Base-by-base conservation (phyloP, 2,113 vertebrate genomes). In the Pantherophis guttatus region DNA sequence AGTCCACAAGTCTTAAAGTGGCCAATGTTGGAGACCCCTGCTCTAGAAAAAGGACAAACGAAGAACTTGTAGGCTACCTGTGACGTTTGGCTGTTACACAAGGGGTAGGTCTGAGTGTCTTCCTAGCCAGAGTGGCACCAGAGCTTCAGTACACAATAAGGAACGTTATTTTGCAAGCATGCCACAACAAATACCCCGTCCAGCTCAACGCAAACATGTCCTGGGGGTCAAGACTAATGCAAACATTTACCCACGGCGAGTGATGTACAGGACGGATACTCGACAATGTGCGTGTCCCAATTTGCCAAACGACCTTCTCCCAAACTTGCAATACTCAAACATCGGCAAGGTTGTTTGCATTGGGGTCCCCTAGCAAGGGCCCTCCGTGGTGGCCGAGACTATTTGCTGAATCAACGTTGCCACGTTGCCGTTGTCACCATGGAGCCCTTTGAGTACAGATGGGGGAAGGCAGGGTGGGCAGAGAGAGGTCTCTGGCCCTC, bases 61-160 rank as follows among this genome's bases (percentile, higher is more conserved):
- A 13, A 94, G 91, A 95, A 50, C 95, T 96, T 97, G 97, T 97
- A 97, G 97, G 97, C 96, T 92, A 96, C 96, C 95, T 97, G 96
- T 95, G 95, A 89, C 85, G 1, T 91, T 94, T 94, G 88, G n/a
- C 52, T 57, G 89, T 94, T 91, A 95, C 94, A 93, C 96, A 96
- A 94, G 90, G 65, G 89, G 95, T 94, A 95, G 1, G 57, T 44
- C 39, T 44, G 39, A 44, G 39, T 44, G 93, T 54, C 92, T 96
- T 95, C 96, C 95, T 97, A 94, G 96, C 44, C 96, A 93, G 57
- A 93, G 97, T 97, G 96, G 97, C 96, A 96, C 94, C 95, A 87
- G 0, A 94, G 96, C 89, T 96, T 75, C 95, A 93, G 95, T 8
- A 65, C 44, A 55, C 94, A 93, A 94, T 96, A 97, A 96, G 96